Base-by-base conservation (phyloP, 2,888 invertebrate species). In the Scaeva pyrastri region DNA sequence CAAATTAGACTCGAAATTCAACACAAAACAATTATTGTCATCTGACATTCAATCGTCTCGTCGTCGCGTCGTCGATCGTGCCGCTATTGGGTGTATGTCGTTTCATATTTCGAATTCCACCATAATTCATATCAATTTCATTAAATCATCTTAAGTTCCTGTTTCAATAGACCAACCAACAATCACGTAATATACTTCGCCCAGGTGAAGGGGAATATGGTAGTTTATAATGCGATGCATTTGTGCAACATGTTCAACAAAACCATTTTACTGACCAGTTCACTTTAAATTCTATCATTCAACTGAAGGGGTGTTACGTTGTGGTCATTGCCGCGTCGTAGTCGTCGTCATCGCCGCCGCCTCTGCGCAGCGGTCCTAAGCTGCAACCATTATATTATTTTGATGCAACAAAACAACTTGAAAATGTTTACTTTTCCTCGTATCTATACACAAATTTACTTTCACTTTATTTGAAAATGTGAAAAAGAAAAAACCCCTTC, bases 211-310 rank as follows among this genome's bases (percentile, higher is more conserved):
- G 50, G 19, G 39, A 52, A 19, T 19, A 4, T 39, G 31, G 21
- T 12, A 2, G 26, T 26, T 26, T 26, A 43, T n/a, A n/a, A n/a
- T n/a, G n/a, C n/a, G n/a, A 3, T 68, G 48, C 36, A 68, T 68
- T 39, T 52, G 48, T 66, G 66, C 68, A 68, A 39, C 66, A 60
- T 60, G 11, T 52, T n/a, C 14, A 41, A 7, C 4, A 31, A 31
- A 31, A 31, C 12, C 48, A 31, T n/a, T n/a, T n/a, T 19, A 66
- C 68, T 52, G 68, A 52, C 68, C 68, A 68, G 21, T 48, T 50
- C 50, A n/a, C 14, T 5, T 21, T 48, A 26, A 26, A 26, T 21
- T 50, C 36, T 19, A 21, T 16, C 19, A 50, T 39, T 68, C 23
- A 52, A 52, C 6, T 52, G 10, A 52, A 52, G 39, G 50, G 23